Base-by-base conservation (phyloP, 2,113 vertebrate genomes). In the Mandrillus leucophaeus region DNA sequence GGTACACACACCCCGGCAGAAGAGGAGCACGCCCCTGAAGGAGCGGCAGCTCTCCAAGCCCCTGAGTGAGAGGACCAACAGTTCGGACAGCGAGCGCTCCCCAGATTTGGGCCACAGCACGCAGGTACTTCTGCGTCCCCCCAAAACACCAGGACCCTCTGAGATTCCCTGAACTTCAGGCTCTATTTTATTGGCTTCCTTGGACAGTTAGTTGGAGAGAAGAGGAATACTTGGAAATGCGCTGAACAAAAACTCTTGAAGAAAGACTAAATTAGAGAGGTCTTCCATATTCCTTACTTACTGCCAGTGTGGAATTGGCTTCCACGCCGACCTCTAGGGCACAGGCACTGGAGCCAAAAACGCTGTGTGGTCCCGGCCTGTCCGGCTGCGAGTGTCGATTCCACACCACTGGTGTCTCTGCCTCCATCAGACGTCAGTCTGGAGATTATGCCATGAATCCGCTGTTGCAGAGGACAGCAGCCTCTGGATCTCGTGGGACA, bases 21-120 rank as follows among this genome's bases (percentile, higher is more conserved):
- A 99, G 96, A 99, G 99, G 76, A 98, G 98, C 98, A 99, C 99
- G 0, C 99, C 99, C 3, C 98, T 99, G 98, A 99, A 99, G 97
- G 99, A 99, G 98, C 95, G 99, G 1, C 99, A 99, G 97, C 98
- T 99, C n/a, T 99, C 99, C 92, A 99, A 99, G 96, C 99, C 99
- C 0, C 98, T 99, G 96, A 99, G 99, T 0, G 99, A 99, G 88
- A 98, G 99, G 23, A 99, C 99, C 97, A 99, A 99, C 98, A 99
- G 99, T 98, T 99, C 99, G 0, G 99, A 99, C 98, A 99, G 99
- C 0, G 99, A 99, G 98, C 98, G 99, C 30, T 99, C 99, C 0
- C 99, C 99, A 0, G 99, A 99, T 93, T 98, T 99, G 80, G 99
- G 98, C 16, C 99, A 99, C 96, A 99, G 98, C 96, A 98, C 99